Conservation (phyloP, 2,113 vertebrate genomes). For the Arothron firmamentum region DNA sequence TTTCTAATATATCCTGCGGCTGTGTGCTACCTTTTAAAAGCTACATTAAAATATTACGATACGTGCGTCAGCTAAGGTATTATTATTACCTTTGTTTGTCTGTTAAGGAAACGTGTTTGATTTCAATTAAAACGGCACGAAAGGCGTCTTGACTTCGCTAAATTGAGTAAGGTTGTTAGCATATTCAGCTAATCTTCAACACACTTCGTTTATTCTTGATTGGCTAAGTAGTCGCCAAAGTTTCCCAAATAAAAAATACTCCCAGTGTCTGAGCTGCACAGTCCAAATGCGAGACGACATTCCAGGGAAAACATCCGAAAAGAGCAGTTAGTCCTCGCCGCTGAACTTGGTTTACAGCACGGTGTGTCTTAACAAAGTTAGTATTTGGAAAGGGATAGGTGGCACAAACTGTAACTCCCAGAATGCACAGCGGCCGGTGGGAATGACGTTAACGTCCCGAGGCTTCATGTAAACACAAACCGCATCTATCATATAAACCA, state of each 20-base stretch:
- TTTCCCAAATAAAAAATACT: slow-evolving; percentile 21
- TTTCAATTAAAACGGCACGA: slow-evolving; percentile 4
- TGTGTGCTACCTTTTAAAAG: neutral
- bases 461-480: too few relatives aligned
- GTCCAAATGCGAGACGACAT: neutral
- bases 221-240: slow-evolving; percentile 30
- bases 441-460: neutral
- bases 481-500: too few relatives aligned
- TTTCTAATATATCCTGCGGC: too few relatives aligned
- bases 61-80: neutral
- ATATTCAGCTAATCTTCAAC: slow-evolving; percentile 50
- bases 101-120: neutral
- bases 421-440: slow-evolving; percentile 55
- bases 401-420: slow-evolving; percentile 71
- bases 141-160: slow-evolving; percentile 1
- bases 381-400: slow-evolving; percentile 55
- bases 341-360: slow-evolving; percentile 26
- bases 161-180: slow-evolving; percentile 49
- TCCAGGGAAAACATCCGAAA: slow-evolving; percentile 24
- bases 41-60: neutral
- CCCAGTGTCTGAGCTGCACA: neutral
- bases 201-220: slow-evolving; percentile 26
- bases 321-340: slow-evolving; percentile 1
- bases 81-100: slow-evolving; percentile 4
- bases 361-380: slow-evolving; percentile 51